Conservation (phyloP, 2,888 invertebrate genomes). For the Lagria hirta region DNA sequence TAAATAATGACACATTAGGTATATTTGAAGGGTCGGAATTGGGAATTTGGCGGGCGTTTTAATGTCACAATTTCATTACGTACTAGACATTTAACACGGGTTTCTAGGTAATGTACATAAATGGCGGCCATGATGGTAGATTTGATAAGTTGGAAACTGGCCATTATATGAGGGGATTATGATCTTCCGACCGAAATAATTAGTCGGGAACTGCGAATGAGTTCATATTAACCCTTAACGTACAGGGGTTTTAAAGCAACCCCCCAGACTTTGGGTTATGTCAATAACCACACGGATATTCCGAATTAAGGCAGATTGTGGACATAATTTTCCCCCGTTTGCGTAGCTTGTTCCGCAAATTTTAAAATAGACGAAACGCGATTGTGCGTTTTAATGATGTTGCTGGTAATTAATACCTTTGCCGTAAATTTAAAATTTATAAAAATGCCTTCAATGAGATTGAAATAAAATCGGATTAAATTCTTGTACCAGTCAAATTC, state of each 20-base stretch:
- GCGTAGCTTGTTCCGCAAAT: conserved; percentile 36
- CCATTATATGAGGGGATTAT: conserved; percentile 56
- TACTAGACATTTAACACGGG: conserved; percentile 44
- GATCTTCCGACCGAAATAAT: conserved; percentile 56
- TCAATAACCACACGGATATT: conserved; percentile 55
- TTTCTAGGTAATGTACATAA: conserved; percentile 46
- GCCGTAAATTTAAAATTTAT: conserved; percentile 8
- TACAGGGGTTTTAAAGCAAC: conserved; percentile 41
- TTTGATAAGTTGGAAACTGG: conserved; percentile 55
- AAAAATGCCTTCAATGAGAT: conserved; percentile 29
- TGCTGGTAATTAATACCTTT: conserved; percentile 11
- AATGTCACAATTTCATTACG: conserved; percentile 48
- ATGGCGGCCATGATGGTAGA: conserved; percentile 54
- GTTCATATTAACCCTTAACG: conserved; percentile 55
- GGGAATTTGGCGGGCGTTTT: conserved; percentile 36
- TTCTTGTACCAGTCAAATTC: conserved; percentile 40
- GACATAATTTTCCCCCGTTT: conserved; percentile 42
- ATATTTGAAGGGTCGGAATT: conserved; percentile 31
- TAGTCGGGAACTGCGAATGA: conserved; percentile 54
- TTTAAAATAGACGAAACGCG: conserved; percentile 25
- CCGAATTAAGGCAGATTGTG: conserved; percentile 54
- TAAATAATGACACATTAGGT: too few species aligned
- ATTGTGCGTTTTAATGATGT: conserved; percentile 5
- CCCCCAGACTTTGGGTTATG: conserved; percentile 48
- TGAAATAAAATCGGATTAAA: conserved; percentile 41